Base-by-base conservation (phyloP, 2,888 invertebrate genomes). In the Drosophila trichaetosa region DNA sequence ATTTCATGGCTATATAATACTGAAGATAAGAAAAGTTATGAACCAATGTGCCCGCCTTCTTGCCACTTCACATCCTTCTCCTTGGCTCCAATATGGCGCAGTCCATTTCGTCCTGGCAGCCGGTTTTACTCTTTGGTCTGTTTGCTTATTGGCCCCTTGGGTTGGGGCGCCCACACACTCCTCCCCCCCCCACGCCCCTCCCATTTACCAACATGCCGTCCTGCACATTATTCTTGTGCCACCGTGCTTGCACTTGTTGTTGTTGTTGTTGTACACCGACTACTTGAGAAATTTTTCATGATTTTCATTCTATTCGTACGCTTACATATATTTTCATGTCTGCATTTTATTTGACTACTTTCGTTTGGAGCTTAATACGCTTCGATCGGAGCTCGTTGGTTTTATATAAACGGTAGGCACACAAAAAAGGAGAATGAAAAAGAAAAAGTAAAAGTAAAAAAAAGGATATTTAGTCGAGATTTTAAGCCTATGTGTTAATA, bases 201-300 rank as follows among this genome's bases (percentile, higher is more conserved):
- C 29, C 27, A 11, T 31, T 34, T 33, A 48, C 49, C 52, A 70
- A 60, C 48, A 60, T 64, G 66, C 60, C 73, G 77, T 67, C 74
- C 74, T 82, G 87, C 78, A 59, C 81, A 85, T 79, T 76, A 78
- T 79, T 86, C 76, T 73, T 73, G 56, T 67, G 65, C 72, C 75
- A 78, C 78, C 75, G 78, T 80, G 70, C 79, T 66, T 42, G 59
- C 64, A 79, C 60, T 66, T 72, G 67, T 68, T 36, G 36, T 36
- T 36, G 67, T 59, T 72, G 64, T 64, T 82, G 73, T 60, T 65
- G 69, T 64, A 59, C 66, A 72, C 73, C 49, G 76, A 80, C 71
- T 80, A 69, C 88, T 85, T 80, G 88, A 69, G 65, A 75, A 69
- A 76, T 80, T 74, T 83, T 79, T 80, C 84, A 72, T 78, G 86